Evolutionary conservation across 92 coral and sea anemone genomes (phyloP).

Genomic region (Actinernus sp.): DNA sequence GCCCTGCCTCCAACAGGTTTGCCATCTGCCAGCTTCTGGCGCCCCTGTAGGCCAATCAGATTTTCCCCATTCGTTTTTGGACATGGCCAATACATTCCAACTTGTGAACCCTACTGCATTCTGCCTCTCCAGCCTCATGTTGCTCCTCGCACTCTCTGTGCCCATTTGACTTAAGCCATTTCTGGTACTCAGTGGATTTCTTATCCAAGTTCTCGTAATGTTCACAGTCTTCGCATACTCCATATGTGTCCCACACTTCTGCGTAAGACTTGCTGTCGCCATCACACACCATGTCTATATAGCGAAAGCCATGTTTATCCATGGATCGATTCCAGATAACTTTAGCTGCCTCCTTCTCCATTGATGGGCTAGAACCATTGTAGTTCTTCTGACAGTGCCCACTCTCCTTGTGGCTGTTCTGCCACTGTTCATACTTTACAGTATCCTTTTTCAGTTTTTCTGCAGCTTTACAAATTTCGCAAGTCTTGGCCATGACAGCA

Average conservation of each 20-base stretch:
- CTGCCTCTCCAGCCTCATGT: conserved; percentile 25
- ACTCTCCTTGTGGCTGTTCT: conserved; percentile 9
- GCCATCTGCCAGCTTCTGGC: conserved; percentile 26
- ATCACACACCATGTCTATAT: conserved; percentile 6
- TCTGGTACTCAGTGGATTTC: conserved; percentile 33
- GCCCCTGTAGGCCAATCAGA: conserved; percentile 16
- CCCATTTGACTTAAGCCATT: conserved; percentile 45
- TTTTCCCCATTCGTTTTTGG: conserved; percentile 30
- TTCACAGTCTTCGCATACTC: conserved; percentile 47
- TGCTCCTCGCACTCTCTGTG: conserved; percentile 34
- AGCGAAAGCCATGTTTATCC: conserved; percentile 1
- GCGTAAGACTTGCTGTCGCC: conserved; percentile 59
- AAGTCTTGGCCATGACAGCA: conserved; percentile 38
- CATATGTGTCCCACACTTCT: conserved; percentile 47
- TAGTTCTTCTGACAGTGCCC: conserved; percentile 20
- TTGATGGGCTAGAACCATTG: conserved; percentile 47
- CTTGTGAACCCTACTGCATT: conserved; percentile 21
- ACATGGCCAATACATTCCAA: conserved; percentile 34
- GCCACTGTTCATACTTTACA: conserved; percentile 35
- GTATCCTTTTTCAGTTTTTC: conserved; percentile 20
- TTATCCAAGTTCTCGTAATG: conserved; percentile 26
- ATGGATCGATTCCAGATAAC: conserved; percentile 38
- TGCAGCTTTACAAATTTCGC: conserved; percentile 24
- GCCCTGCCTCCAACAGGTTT: conserved; percentile 17
- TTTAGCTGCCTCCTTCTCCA: conserved; percentile 59